Evolutionary conservation across 1,140 invertebrate genomes (phyloP), one percentile per base, ranked within the genome.

Genomic region (Drosophila azteca): DNA sequence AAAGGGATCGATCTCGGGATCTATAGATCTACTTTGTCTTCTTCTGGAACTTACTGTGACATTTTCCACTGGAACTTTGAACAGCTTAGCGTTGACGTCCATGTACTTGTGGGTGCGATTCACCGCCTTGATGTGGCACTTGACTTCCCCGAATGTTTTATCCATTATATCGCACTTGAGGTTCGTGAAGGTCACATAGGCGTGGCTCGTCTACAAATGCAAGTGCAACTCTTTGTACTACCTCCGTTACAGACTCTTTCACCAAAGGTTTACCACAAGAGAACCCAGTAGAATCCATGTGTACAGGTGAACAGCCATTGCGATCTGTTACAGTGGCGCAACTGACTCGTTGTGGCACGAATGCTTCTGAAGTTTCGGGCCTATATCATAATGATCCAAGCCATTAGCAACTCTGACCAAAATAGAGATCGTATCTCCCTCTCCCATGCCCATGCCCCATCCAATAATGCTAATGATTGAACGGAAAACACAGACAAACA

Each of bases 21-120:
- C 0, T 9, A 3, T 15, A 13, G 6, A 9, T 20, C 3, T 3
- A 0, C 4, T 0, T 17, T 17, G 17, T 4, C 13, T 46, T 31
- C 2, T 9, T 6, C 9, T 15, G 2, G 6, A 2, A 60, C 74
- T 59, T 15, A 83, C 76, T 8, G 46, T 52, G 3, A 77, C 1
- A 59, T 84, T 76, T 8, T 64, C 26, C 0, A 79, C 3, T 0
- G 60, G 57, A 6, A 11, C 3, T 6, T 49, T 6, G 22, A 44
- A 45, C 2, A 79, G 2, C 31, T 44, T 65, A 0, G 8, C 26
- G 31, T 67, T 20, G 0, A 77, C 1, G 15, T 48, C 58, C 0
- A 84, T 49, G 13, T 77, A 84, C 13, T 85, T 84, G 22, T 79
- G 73, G 0, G 77, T 69, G 9, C 81, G 81, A 54, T 85, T 85